Conservation (phyloP, 2,888 invertebrate species). For the Oscheius sp. region DNA sequence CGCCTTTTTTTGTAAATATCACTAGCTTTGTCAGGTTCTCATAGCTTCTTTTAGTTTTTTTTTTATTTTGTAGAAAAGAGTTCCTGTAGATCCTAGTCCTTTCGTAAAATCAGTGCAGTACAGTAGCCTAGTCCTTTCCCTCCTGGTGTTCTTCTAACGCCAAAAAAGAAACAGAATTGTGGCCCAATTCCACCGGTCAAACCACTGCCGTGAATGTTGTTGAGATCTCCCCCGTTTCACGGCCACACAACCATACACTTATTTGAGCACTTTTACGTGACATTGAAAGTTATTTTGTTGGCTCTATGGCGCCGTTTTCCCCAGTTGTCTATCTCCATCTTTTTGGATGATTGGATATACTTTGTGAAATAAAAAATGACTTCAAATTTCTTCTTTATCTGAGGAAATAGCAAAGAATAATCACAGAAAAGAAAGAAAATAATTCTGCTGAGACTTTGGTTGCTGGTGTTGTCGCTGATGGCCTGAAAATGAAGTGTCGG, state of each 20-base stretch:
- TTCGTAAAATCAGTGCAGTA: not conserved
- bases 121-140: not conserved
- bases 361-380: conserved; percentile 6
- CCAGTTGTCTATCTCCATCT: not conserved
- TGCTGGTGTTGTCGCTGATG: too few relatives aligned
- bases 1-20: conserved; percentile 18
- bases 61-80: not conserved
- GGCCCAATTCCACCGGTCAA: not conserved
- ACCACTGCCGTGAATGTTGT: not conserved
- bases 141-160: not conserved
- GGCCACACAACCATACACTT: not conserved
- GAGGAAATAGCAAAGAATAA: not conserved
- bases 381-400: not conserved
- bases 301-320: conserved; percentile 12
- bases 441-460: too few relatives aligned
- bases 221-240: conserved; percentile 9
- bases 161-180: conserved; percentile 2
- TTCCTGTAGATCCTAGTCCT: not conserved
- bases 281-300: conserved; percentile 15
- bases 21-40: conserved; percentile 12
- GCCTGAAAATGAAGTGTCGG: too few relatives aligned
- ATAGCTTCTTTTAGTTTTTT: conserved; percentile 12
- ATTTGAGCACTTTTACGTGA: conserved; percentile 16
- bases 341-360: not conserved
- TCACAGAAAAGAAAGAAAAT: not conserved